Evolutionary conservation across 1,140 invertebrate genomes (phyloP), one percentile per base, ranked within the genome.

Genomic region (Parapsyche elsis): DNA sequence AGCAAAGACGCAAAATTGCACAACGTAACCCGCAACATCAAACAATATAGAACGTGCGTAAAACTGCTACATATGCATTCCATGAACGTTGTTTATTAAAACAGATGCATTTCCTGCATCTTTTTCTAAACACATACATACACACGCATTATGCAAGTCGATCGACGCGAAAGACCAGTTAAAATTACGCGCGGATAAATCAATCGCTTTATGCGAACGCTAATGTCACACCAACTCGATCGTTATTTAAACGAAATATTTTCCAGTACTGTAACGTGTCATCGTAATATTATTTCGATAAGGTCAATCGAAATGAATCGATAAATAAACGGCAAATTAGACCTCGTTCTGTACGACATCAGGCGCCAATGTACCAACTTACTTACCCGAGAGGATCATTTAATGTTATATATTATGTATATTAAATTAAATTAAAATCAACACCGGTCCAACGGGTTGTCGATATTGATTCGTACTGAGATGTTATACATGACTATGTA

Each of bases 31-130:
- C 7, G 30, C 30, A 38, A 38, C 30, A 38, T 38, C 30, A 10
- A 53, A 53, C 49, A 53, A 53, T 53, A 53, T 53, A 53, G 49
- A 53, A 53, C 49, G 49, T 14, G 49, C 49, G 49, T 38, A 38
- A 38, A 38, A 4, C 7, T 38, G 1, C 30, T 38, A 4, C 30
- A 38, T 7, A 7, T 14, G 49, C 49, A 53, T 53, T 53, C 49
- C 2, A 14, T 53, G 1, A 53, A 53, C 10, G 49, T 53, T 16
- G 16, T 53, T 53, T 7, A 53, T 5, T 53, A 53, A 53, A 53
- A 53, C 16, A 53, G 10, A 67, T 24, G 64, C 64, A 67, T 67
- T 67, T 67, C 64, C 64, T 67, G 64, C 14, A 26, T 30, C 21
- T 26, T 67, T 67, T 30, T 24, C 19, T 26, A 30, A 4, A 0